Conservation (phyloP, 2,113 vertebrate genomes). For the Orthonyx spaldingii region DNA sequence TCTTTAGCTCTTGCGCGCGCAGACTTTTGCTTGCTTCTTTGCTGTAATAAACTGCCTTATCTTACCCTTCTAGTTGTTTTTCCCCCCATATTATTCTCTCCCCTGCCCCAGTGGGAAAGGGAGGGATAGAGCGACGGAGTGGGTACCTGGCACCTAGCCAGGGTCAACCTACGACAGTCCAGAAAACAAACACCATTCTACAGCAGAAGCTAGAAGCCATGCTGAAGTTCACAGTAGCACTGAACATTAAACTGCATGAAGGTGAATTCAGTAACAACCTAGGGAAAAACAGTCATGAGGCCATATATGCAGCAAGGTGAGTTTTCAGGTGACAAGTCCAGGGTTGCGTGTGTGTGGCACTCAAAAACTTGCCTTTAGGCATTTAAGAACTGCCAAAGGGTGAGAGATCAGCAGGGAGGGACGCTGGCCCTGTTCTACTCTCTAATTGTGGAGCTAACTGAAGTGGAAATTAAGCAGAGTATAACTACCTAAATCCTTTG, state of each 20-base stretch:
- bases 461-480: not conserved
- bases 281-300: not conserved
- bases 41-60: too few relatives aligned
- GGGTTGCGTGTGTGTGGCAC: fast-evolving
- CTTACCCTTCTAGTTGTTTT: too few relatives aligned
- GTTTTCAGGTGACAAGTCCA: not conserved
- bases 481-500: not conserved
- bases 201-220: not conserved
- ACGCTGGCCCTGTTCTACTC: not conserved
- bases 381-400: not conserved
- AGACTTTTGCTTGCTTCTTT: too few relatives aligned
- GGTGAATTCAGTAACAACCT: not conserved
- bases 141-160: too few relatives aligned
- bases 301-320: not conserved
- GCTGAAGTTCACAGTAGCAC: not conserved
- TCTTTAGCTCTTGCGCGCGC: too few relatives aligned
- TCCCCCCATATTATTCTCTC: too few relatives aligned
- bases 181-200: not conserved
- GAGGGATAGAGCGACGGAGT: too few relatives aligned
- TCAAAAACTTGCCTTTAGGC: not conserved
- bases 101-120: too few relatives aligned
- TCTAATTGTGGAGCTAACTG: not conserved
- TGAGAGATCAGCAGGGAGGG: not conserved
- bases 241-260: not conserved
- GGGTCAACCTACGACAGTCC: too few relatives aligned